A percentile compares a stretch with the other conserved stretches of the same genome.
Evolutionary conservation across 1,140 invertebrate species (phyloP).

Genomic region (Halyomorpha halys): DNA sequence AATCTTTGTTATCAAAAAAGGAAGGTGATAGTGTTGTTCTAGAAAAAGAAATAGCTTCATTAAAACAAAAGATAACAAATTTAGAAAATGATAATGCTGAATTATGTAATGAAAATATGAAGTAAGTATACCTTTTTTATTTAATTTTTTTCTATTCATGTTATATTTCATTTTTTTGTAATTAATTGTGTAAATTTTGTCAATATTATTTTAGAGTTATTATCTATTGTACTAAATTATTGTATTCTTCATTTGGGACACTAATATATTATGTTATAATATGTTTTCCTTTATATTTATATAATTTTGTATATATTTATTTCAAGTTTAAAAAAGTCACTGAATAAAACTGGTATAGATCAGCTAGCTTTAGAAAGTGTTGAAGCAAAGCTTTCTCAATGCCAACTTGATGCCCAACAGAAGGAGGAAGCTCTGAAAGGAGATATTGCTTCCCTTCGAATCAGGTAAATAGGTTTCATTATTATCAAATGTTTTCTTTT

Average conservation of each 20-base stretch:
- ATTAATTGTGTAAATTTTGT: too few relatives aligned
- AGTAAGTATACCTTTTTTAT: constrained; percentile 5
- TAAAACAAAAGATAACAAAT: constrained; percentile 20
- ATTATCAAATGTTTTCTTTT: too few relatives aligned
- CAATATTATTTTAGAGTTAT: too few relatives aligned
- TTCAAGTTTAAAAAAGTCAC: constrained; percentile 9
- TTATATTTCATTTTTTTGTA: too few relatives aligned
- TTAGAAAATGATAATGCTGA: constrained; percentile 2
- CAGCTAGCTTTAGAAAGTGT: background rate
- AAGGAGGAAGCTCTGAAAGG: constrained; percentile 15
- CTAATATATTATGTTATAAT: too few relatives aligned
- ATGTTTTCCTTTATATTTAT: background rate
- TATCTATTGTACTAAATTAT: too few relatives aligned
- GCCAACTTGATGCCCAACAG: constrained; percentile 11
- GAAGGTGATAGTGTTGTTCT: constrained; percentile 26
- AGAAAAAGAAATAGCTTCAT: constrained; percentile 26
- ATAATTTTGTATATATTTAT: background rate
- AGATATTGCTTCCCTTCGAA: constrained; percentile 14
- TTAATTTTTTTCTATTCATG: background rate
- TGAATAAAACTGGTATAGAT: constrained; percentile 7
- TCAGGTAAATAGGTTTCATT: background rate
- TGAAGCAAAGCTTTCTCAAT: constrained; percentile 17
- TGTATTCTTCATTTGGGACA: too few relatives aligned
- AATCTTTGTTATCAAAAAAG: constrained; percentile 22
- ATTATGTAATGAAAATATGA: constrained; percentile 19